Percentiles rank a stretch among this genome's conserved stretches.
Conservation (phyloP, 1,140 invertebrate species). For the Ylistrum balloti region DNA sequence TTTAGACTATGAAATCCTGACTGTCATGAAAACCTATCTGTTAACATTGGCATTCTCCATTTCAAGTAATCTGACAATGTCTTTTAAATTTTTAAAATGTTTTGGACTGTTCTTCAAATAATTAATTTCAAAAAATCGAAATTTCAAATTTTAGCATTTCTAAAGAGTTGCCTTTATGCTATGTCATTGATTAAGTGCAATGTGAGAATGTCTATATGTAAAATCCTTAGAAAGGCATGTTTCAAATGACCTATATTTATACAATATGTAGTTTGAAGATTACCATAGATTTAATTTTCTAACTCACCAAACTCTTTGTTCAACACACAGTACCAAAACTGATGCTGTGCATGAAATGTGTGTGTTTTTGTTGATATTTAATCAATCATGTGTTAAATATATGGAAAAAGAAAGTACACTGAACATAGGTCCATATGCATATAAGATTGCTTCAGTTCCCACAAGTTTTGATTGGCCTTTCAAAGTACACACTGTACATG, state of each 20-base stretch:
- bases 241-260: neutral
- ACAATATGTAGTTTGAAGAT: constrained; percentile 16
- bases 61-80: neutral
- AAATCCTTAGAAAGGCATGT: constrained; percentile 1
- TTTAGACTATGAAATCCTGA: neutral
- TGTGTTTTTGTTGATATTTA: neutral
- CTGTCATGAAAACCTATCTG: neutral
- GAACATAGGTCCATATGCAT: constrained; percentile 33
- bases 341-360: neutral
- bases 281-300: neutral
- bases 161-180: no score
- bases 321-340: neutral
- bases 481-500: neutral
- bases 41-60: neutral
- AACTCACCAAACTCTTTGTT: neutral
- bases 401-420: neutral
- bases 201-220: neutral
- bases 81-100: neutral
- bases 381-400: constrained; percentile 28
- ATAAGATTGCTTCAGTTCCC: neutral
- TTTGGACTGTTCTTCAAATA: neutral
- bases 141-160: no score
- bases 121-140: neutral
- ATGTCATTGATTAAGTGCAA: neutral
- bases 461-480: neutral